These are phyloP conservation scores for Gasterosteus aculeatus DNA, from an alignment of 2,113 vertebrate genomes.

Conservation along the genomic window DNA sequence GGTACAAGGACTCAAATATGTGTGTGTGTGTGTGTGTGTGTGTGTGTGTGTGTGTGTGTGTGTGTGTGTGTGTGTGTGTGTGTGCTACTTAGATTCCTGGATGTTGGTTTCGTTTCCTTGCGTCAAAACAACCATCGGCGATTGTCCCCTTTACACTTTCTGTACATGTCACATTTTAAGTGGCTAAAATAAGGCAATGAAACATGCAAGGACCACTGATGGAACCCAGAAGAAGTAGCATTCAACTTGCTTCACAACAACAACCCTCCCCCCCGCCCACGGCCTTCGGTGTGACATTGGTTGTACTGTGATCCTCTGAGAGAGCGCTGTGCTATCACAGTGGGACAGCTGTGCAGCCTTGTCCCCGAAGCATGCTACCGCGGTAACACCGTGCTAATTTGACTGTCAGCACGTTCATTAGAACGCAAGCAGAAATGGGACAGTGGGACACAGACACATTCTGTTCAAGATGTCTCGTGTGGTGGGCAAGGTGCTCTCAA, in stretches of 20 bases:
- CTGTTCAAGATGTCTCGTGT: slow-evolving; percentile 43
- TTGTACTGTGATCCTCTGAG: slow-evolving; percentile 50
- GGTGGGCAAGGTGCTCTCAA: slow-evolving; percentile 4
- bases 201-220: neutral
- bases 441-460: slow-evolving; percentile 38
- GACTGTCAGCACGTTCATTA: slow-evolving; percentile 71
- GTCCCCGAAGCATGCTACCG: slow-evolving; percentile 49
- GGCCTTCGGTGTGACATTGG: slow-evolving; percentile 21
- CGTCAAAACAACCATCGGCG: neutral
- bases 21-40: neutral
- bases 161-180: neutral
- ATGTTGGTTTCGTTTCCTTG: neutral
- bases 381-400: slow-evolving; percentile 68
- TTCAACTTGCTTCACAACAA: slow-evolving; percentile 18
- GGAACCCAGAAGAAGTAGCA: slow-evolving; percentile 29
- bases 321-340: slow-evolving; percentile 59
- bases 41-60: neutral
- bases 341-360: slow-evolving; percentile 66
- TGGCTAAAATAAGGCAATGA: neutral
- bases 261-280: neutral
- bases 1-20: too few species aligned
- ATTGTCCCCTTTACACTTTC: neutral
- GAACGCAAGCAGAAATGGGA: slow-evolving; percentile 47
- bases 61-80: neutral
- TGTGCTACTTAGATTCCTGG: neutral